These are phyloP conservation scores for Bombyx mandarina DNA, from an alignment of 1,140 invertebrate genomes.

Conservation along the genomic window DNA sequence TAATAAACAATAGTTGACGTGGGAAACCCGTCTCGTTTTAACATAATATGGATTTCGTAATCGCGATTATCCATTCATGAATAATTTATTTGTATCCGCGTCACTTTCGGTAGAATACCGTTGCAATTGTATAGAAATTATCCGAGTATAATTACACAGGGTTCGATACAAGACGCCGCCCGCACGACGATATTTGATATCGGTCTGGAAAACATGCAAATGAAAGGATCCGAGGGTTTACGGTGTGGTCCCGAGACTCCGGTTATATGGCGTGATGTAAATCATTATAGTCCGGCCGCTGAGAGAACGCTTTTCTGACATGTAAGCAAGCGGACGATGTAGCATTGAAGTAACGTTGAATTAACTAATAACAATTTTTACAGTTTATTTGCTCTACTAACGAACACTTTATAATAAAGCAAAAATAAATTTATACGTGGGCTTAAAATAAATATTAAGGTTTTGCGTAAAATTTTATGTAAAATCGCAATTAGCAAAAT, in stretches of 20 bases:
- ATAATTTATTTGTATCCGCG: constrained; percentile 35
- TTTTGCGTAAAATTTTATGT: too few relatives aligned
- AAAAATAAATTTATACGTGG: too few relatives aligned
- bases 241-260: constrained; percentile 6
- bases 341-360: too few relatives aligned
- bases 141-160: constrained; percentile 43
- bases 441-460: too few relatives aligned
- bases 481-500: too few relatives aligned
- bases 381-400: too few relatives aligned
- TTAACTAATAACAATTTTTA: too few relatives aligned
- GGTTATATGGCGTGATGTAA: background rate
- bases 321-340: too few relatives aligned
- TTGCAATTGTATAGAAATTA: constrained; percentile 33
- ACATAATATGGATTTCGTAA: constrained; percentile 13
- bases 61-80: constrained; percentile 43
- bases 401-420: too few relatives aligned
- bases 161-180: constrained; percentile 23
- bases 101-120: background rate
- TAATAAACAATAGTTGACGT: background rate
- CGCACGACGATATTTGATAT: constrained; percentile 42
- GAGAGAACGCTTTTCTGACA: too few relatives aligned
- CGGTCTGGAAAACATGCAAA: constrained; percentile 48
- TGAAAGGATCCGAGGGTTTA: constrained; percentile 37
- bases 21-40: background rate
- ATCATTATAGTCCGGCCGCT: background rate